Evolutionary conservation across 2,797 vertebrate genomes (phyloP), one percentile per base, ranked within the genome.

Genomic region (Scarus forsteni): DNA sequence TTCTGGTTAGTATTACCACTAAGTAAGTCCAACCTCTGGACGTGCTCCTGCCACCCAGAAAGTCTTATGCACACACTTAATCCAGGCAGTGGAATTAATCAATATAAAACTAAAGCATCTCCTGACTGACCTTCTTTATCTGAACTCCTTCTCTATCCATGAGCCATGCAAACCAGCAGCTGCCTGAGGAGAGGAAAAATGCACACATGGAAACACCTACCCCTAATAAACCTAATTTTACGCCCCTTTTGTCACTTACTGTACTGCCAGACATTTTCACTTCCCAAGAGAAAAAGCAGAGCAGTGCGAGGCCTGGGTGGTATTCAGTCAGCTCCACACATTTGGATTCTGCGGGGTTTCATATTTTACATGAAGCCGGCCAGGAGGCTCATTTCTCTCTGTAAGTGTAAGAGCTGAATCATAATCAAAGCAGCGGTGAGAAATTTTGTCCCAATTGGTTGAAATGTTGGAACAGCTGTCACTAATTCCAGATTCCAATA

Each of bases 161-260:
- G 1, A 63, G 35, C 61, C 56, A 35, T 67, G 58, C 83, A 85
- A 84, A 88, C 83, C 71, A 80, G 88, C 80, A 76, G 59, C 70
- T 27, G 50, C 27, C 27, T 7, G 60, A 43, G 35, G 45, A 71
- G 71, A 46, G 78, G 77, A 77, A 77, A 86, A 85, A 72, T 35
- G 64, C 79, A 79, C 81, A 80, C 49, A 80, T 89, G 92, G 92
- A 92, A 92, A 92, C 64, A 88, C 88, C 77, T 46, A 49, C 85
- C 87, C 90, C 88, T 75, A 76, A 89, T 75, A 76, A 73, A 75
- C 57, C 77, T 52, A 66, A 78, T 85, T 80, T 86, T 78, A 80
- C 71, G 18, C 75, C 65, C 51, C 70, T 81, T 84, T 27, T 89
- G 86, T 90, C 84, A 81, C 81, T 83, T 71, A 73, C 77, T 59